Percentiles rank a stretch among this genome's conserved stretches.
These are phyloP conservation scores for Rhynchonycteris naso DNA, from an alignment of 2,797 vertebrate genomes.

Conservation along the genomic window DNA sequence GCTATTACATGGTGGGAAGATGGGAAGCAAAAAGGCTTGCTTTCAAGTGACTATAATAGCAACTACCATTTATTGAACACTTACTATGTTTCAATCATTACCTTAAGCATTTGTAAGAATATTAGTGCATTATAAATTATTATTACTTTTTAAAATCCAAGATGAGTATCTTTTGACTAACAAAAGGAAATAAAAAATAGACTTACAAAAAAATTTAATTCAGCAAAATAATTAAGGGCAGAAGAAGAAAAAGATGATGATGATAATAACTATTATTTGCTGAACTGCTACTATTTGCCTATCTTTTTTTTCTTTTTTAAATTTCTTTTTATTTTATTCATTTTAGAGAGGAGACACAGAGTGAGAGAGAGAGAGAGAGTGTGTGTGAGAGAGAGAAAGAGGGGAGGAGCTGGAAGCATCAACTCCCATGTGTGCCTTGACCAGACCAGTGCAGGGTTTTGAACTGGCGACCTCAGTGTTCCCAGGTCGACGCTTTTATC, in stretches of 20 bases:
- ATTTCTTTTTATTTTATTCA: no score
- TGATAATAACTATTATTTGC: neutral
- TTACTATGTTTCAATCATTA: neutral
- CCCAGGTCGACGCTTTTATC: no score
- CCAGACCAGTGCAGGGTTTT: no score
- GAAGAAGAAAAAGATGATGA: neutral
- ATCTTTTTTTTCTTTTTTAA: no score
- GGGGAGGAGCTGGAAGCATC: no score
- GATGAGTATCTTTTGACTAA: neutral
- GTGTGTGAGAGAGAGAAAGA: no score
- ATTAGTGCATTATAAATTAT: neutral
- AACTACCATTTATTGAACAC: neutral
- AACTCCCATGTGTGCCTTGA: no score
- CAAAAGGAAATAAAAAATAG: constrained; percentile 11
- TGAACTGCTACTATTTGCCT: neutral
- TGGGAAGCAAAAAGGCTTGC: neutral
- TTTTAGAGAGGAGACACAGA: no score
- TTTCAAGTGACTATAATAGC: neutral
- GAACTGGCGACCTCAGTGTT: no score
- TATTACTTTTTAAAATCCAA: neutral
- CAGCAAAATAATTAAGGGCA: neutral
- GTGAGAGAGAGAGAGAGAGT: no score
- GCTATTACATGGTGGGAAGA: neutral
- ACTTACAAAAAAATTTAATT: constrained; percentile 17
- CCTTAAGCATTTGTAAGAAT: neutral